Percentiles rank a stretch among this genome's conserved stretches.
These are phyloP conservation scores for Pseudochromis fuscus DNA, from an alignment of 2,797 vertebrate species.

Conservation along the genomic window DNA sequence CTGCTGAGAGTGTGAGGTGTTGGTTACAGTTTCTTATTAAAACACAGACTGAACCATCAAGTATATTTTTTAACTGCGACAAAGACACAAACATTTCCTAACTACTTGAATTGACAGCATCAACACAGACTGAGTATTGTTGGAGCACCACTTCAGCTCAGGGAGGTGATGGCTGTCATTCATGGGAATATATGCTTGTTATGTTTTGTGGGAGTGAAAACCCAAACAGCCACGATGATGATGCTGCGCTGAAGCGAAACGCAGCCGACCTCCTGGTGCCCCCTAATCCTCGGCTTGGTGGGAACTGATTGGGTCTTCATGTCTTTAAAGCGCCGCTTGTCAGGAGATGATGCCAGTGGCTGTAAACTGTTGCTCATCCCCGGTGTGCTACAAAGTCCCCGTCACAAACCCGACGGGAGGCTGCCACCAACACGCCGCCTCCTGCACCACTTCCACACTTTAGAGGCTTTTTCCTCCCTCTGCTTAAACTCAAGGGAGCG, in stretches of 20 bases:
- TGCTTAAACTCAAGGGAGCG: slow-evolving; percentile 66
- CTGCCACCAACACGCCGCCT: slow-evolving; percentile 53
- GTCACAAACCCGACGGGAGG: slow-evolving; percentile 64
- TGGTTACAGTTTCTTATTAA: no score
- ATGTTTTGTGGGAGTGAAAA: slow-evolving; percentile 14
- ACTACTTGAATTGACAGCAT: background rate
- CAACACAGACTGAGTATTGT: background rate
- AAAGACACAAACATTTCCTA: background rate
- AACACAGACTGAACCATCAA: no score
- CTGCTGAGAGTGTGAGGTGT: no score
- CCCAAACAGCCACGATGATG: background rate
- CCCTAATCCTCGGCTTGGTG: slow-evolving; percentile 50
- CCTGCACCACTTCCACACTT: slow-evolving; percentile 58
- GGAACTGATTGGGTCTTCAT: slow-evolving; percentile 67
- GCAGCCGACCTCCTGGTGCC: slow-evolving; percentile 63
- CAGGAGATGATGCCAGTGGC: slow-evolving; percentile 63
- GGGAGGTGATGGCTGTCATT: slow-evolving; percentile 2
- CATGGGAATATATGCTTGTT: slow-evolving; percentile 11
- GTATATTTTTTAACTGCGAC: background rate
- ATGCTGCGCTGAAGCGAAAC: slow-evolving; percentile 45
- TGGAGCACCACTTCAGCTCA: background rate
- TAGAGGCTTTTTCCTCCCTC: slow-evolving; percentile 36
- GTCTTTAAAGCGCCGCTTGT: slow-evolving; percentile 65
- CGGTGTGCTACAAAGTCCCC: slow-evolving; percentile 59
- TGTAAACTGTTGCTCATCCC: slow-evolving; percentile 69